phyloP scores from a whole-genome alignment of 2,797 vertebrate species.

The Huso huso region DNA sequence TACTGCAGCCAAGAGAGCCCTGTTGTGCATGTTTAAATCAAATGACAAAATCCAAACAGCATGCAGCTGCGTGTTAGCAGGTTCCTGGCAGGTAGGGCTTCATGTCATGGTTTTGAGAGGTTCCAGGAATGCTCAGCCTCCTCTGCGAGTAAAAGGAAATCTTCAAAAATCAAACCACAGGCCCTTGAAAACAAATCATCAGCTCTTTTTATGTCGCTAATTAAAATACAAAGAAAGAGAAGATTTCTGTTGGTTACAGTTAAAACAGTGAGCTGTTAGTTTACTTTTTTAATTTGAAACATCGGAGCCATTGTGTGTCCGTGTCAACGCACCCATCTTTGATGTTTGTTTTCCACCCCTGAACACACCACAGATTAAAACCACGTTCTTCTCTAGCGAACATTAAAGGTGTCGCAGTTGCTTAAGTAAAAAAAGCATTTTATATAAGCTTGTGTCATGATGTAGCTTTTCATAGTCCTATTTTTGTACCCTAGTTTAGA shows the following conservation, averaged over 20 bases:
- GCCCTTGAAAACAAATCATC: background rate
- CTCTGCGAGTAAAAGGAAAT: background rate
- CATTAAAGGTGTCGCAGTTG: background rate
- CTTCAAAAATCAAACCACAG: background rate
- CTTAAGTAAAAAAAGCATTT: background rate
- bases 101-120: background rate
- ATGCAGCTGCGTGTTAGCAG: too few species aligned
- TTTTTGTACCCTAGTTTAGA: too few species aligned
- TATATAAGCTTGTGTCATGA: too few species aligned
- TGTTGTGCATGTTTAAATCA: too few species aligned
- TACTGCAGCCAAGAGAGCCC: too few species aligned
- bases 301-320: background rate
- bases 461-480: too few species aligned
- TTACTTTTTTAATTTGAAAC: background rate
- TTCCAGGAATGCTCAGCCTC: background rate
- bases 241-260: background rate
- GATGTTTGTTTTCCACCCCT: background rate
- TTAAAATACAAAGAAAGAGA: background rate
- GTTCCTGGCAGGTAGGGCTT: too few species aligned
- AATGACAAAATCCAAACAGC: too few species aligned
- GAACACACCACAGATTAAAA: background rate
- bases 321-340: background rate
- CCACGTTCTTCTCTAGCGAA: background rate
- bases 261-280: background rate
- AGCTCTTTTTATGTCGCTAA: background rate